Base-by-base conservation (phyloP, 2,797 vertebrate genomes). In the Coccyzus lansbergi region DNA sequence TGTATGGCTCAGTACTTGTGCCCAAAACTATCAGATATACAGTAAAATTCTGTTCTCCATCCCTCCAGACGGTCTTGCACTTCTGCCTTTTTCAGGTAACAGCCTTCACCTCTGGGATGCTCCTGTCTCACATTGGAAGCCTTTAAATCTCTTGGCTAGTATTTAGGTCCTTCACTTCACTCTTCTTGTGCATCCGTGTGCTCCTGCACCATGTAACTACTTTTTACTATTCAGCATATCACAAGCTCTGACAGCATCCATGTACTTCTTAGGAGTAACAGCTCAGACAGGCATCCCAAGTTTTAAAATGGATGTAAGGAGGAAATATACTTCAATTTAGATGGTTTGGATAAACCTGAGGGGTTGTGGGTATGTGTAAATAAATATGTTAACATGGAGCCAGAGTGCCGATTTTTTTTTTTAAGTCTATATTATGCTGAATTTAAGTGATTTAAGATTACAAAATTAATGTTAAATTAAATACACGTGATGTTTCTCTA, bases 131-230 rank as follows among this genome's bases (percentile, higher is more conserved):
- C 1, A 1, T 13, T 92, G 28, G 65, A 86, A 88, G 25, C 25
- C 33, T 71, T 83, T 42, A 78, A 38, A 70, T 93, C 28, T 14
- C 16, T 81, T 19, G 19, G 4, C 7, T 52, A 22, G 12, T 10
- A 28, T 83, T 86, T 86, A 24, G 26, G 58, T 81, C n/a, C 14
- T 80, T 75, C 34, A 19, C 17, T 9, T 80, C 17, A 1, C 33
- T 44, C 5, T 6, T 63, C 9, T 78, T 9, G 48, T 36, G 26
- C 7, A 7, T 65, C 25, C 13, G 3, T 17, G n/a, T 78, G 26
- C 77, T 77, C 17, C 16, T 3, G 1, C 4, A 15, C 15, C 0
- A 0, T 42, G 18, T n/a, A 51, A 20, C 33, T 44, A 56, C 15
- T 49, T 64, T 53, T 49, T 60, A 15, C 48, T 33, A 2, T 58